Conservation (phyloP, 2,797 vertebrate genomes). For the Hybognathus amarus region DNA sequence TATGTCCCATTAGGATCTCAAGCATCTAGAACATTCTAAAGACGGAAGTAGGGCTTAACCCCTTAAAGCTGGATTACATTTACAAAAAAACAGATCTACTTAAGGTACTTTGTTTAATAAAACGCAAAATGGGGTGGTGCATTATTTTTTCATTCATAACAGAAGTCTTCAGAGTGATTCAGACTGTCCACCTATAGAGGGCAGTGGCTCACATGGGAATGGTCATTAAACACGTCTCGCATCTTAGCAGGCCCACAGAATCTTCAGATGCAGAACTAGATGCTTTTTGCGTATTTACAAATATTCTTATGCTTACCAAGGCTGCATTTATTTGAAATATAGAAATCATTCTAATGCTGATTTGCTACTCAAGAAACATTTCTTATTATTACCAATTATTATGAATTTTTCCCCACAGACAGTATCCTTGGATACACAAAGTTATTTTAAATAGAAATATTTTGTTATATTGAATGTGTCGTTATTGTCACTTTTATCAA, state of each 20-base stretch:
- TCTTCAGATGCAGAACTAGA: neutral
- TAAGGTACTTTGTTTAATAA: constrained; percentile 12
- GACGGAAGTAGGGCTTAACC: constrained; percentile 42
- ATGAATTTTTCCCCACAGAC: neutral
- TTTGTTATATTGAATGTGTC: too few relatives aligned
- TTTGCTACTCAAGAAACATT: neutral
- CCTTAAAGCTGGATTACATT: constrained; percentile 34
- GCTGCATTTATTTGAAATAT: neutral
- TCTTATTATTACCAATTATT: neutral
- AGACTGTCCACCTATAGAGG: constrained; percentile 27
- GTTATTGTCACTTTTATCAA: too few relatives aligned
- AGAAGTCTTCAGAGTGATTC: neutral
- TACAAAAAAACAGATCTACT: constrained; percentile 26
- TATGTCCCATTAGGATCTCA: constrained; percentile 52
- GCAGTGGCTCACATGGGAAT: constrained; percentile 48
- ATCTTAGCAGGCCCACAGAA: neutral
- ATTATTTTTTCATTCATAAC: constrained; percentile 6
- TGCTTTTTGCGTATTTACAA: neutral
- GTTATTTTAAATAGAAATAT: too few relatives aligned
- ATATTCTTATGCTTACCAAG: too few relatives aligned
- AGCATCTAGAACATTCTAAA: constrained; percentile 49
- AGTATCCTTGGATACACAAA: too few relatives aligned
- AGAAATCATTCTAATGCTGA: neutral
- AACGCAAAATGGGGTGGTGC: constrained; percentile 23
- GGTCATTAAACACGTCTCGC: neutral